phyloP scores from a whole-genome alignment of 1,140 invertebrate genomes.

The Atta cephalotes region DNA sequence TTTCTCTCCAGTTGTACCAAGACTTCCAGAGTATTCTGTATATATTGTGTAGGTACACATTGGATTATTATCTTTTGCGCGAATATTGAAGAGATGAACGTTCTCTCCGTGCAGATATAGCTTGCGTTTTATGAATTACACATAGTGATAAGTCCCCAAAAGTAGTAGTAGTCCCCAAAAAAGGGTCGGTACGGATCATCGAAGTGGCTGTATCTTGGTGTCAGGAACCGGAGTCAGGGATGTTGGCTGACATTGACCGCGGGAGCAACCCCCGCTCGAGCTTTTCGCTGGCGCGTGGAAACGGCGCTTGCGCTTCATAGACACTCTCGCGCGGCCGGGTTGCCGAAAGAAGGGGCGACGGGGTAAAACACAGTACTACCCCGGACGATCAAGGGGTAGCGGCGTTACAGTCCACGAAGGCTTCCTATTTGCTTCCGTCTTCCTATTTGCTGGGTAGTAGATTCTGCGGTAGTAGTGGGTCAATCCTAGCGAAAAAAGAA shows the following conservation, averaged over 20 bases:
- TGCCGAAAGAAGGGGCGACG: constrained; percentile 73
- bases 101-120: not conserved
- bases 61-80: not conserved
- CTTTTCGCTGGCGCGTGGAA: constrained; percentile 77
- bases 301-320: constrained; percentile 76
- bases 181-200: constrained; percentile 64
- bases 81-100: not conserved
- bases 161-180: constrained; percentile 62
- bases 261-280: constrained; percentile 76
- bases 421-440: constrained; percentile 5
- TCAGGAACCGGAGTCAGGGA: constrained; percentile 79
- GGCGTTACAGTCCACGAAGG: constrained; percentile 56
- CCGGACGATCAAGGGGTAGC: constrained; percentile 81
- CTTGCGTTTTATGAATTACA: constrained; percentile 21
- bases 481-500: not conserved
- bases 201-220: constrained; percentile 75
- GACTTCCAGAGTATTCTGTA: not conserved
- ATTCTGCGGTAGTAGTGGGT: constrained; percentile 59
- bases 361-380: constrained; percentile 81
- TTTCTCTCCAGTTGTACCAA: too few species aligned
- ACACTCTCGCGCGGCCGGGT: constrained; percentile 72
- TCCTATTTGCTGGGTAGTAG: not conserved
- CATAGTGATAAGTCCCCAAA: constrained; percentile 25
- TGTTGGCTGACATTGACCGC: constrained; percentile 84
- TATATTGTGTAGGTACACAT: not conserved